phyloP scores from a whole-genome alignment of 2,113 vertebrate genomes.

The Serilophus lunatus region DNA sequence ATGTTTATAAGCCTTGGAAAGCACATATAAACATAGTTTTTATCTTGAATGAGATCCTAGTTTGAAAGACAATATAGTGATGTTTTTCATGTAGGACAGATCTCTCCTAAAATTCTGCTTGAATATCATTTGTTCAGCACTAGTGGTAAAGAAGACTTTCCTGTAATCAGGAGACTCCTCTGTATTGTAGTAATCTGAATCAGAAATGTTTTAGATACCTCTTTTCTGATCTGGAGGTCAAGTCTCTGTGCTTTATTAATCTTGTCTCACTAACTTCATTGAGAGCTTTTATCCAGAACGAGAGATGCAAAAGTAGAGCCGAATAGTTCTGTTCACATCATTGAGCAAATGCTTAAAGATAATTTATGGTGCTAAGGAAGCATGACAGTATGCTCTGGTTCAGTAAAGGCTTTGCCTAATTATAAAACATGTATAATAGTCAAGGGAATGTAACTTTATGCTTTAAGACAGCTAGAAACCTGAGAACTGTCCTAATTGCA shows the following conservation, averaged over 20 bases:
- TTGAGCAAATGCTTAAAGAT: not conserved
- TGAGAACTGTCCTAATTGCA: not conserved
- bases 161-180: not conserved
- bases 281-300: not conserved
- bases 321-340: not conserved
- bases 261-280: not conserved
- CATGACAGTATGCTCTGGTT: not conserved
- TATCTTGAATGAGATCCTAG: not conserved
- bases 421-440: not conserved
- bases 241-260: not conserved
- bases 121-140: not conserved
- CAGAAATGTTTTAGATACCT: not conserved
- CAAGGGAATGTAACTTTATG: not conserved
- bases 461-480: not conserved
- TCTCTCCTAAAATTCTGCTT: not conserved
- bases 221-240: not conserved
- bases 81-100: not conserved
- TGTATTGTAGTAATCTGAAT: not conserved
- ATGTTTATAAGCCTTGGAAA: not conserved
- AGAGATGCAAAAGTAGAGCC: not conserved
- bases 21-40: not conserved
- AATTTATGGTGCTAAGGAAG: not conserved
- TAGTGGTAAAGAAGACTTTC: not conserved
- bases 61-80: not conserved
- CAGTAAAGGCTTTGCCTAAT: not conserved